Conservation (phyloP, 2,888 invertebrate species). For the Eristalinus aeneus region DNA sequence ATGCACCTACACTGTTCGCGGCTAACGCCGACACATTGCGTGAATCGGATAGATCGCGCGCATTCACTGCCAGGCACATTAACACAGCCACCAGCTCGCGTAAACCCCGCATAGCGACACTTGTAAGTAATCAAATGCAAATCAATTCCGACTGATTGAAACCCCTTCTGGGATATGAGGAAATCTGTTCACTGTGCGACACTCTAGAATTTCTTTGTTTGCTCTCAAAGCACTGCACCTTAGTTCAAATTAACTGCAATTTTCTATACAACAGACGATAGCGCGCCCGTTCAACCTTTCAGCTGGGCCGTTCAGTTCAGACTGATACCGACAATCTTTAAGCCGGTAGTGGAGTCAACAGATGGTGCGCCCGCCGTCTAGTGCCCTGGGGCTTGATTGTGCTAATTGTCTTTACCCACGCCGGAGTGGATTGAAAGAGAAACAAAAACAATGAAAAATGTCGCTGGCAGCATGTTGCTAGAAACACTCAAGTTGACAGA, state of each 20-base stretch:
- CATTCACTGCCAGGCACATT: conserved; percentile 34
- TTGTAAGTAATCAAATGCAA: conserved; percentile 48
- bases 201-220: neutral
- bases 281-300: conserved; percentile 45
- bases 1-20: conserved; percentile 49
- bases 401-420: conserved; percentile 8
- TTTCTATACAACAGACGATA: conserved; percentile 23
- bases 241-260: conserved; percentile 20
- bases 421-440: conserved; percentile 1
- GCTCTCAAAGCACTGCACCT: neutral
- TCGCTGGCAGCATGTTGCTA: conserved; percentile 46
- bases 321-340: conserved; percentile 51
- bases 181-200: neutral
- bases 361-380: neutral
- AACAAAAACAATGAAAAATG: neutral
- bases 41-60: conserved; percentile 45
- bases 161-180: conserved; percentile 11
- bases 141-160: conserved; percentile 25
- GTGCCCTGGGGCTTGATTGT: conserved; percentile 1
- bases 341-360: conserved; percentile 37
- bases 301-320: conserved; percentile 56
- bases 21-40: conserved; percentile 43
- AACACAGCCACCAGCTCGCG: conserved; percentile 35
- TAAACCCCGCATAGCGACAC: conserved; percentile 42
- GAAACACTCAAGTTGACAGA: neutral